A percentile compares a stretch with the other conserved stretches of the same genome.
phyloP scores from a whole-genome alignment of 2,888 invertebrate species.

The Maniola hyperantus region DNA sequence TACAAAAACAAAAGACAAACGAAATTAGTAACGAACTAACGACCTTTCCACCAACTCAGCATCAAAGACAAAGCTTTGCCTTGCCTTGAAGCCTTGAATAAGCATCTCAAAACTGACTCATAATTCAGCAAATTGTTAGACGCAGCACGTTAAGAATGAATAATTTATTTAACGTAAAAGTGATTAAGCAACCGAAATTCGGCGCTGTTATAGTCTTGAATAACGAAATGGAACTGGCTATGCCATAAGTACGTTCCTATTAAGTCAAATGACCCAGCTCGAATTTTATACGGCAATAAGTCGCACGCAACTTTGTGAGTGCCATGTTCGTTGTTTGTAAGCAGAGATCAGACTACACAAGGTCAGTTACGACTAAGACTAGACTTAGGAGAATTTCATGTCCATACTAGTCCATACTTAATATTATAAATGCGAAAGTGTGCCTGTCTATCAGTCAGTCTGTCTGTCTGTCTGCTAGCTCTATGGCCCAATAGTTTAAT shows the following conservation, averaged over 20 bases:
- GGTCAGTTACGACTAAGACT: background rate
- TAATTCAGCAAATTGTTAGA: slow-evolving; percentile 38
- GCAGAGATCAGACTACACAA: slow-evolving; percentile 4
- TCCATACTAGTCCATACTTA: too few relatives aligned
- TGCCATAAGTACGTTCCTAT: slow-evolving; percentile 47
- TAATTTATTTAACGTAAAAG: slow-evolving; percentile 40
- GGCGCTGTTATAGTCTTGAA: slow-evolving; percentile 44
- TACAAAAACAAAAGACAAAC: slow-evolving; percentile 35
- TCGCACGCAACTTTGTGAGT: slow-evolving; percentile 35
- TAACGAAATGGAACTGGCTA: slow-evolving; percentile 48
- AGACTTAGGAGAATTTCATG: background rate
- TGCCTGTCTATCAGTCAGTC: too few relatives aligned
- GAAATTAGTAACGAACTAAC: slow-evolving; percentile 21
- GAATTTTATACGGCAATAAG: slow-evolving; percentile 65
- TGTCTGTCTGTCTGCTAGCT: too few relatives aligned
- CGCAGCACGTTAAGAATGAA: slow-evolving; percentile 38
- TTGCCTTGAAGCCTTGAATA: slow-evolving; percentile 36
- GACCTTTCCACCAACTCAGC: slow-evolving; percentile 28
- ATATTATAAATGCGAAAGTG: too few relatives aligned
- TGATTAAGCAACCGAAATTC: slow-evolving; percentile 32
- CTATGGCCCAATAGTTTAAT: too few relatives aligned
- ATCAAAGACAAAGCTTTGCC: slow-evolving; percentile 37
- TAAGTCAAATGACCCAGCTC: slow-evolving; percentile 62
- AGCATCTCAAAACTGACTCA: slow-evolving; percentile 34
- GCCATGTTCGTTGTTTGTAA: slow-evolving; percentile 17